Percentiles rank a stretch among this genome's conserved stretches.
phyloP scores from a whole-genome alignment of 2,888 invertebrate species.

The Drosophila differens region DNA sequence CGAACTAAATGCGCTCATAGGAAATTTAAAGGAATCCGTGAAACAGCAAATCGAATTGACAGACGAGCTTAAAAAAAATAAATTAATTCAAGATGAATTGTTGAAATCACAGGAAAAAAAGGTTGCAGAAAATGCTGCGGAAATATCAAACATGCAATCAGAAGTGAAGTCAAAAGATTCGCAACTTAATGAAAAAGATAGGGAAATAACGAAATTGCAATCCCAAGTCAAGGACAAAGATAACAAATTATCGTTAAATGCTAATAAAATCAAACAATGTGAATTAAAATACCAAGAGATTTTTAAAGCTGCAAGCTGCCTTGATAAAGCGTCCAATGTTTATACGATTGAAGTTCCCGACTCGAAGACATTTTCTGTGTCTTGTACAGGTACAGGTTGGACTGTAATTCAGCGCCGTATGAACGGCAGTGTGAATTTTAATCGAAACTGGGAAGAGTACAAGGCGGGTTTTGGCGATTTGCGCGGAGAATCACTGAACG shows the following conservation, averaged over 20 bases:
- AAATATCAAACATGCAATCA: not conserved
- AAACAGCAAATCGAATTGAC: not conserved
- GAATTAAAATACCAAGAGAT: too few species aligned
- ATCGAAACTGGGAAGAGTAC: slow-evolving; percentile 83
- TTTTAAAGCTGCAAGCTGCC: not conserved
- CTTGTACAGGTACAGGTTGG: not conserved
- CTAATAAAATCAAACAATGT: too few species aligned
- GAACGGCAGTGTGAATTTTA: not conserved
- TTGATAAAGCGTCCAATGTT: not conserved
- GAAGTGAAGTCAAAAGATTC: not conserved
- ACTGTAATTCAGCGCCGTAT: not conserved
- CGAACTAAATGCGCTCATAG: not conserved
- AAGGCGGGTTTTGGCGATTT: slow-evolving; percentile 89
- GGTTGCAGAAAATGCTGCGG: not conserved
- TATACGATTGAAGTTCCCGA: not conserved
- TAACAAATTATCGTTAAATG: too few species aligned
- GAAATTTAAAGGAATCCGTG: not conserved
- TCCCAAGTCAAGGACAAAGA: too few species aligned
- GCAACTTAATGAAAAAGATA: not conserved
- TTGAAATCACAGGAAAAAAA: not conserved
- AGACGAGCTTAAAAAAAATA: not conserved
- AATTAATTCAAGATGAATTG: not conserved
- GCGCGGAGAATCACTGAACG: slow-evolving; percentile 86
- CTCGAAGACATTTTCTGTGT: not conserved
- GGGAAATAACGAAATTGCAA: not conserved